A percentile compares a stretch with the other conserved stretches of the same genome.
These are phyloP conservation scores for Styela clava DNA, from an alignment of 23 tunicate species.

Conservation along the genomic window DNA sequence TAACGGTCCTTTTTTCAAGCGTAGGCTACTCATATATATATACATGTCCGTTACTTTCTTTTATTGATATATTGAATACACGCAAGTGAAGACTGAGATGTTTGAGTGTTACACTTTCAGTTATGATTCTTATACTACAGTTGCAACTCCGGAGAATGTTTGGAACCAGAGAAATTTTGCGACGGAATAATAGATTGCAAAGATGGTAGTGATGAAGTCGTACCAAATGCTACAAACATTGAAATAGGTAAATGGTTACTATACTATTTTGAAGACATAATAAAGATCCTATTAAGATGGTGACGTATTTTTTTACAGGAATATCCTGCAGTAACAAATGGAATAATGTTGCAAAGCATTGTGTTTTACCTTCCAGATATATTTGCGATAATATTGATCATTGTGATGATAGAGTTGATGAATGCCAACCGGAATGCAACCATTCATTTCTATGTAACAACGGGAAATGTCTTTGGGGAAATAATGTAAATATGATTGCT, in stretches of 20 bases:
- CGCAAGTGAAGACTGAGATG: too few species aligned
- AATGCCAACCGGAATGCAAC: constrained; percentile 36
- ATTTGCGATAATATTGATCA: constrained; percentile 80
- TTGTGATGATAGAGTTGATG: constrained; percentile 60
- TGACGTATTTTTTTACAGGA: constrained; percentile 24
- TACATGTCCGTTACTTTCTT: too few species aligned
- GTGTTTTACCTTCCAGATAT: constrained; percentile 32
- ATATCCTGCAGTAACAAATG: constrained; percentile 70
- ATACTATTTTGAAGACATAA: too few species aligned
- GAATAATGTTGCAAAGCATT: constrained; percentile 36
- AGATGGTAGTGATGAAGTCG: constrained; percentile 57
- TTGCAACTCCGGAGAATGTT: constrained; percentile 50
- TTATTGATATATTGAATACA: too few species aligned
- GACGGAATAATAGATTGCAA: constrained; percentile 41
- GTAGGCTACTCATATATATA: too few species aligned
- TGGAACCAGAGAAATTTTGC: constrained; percentile 37
- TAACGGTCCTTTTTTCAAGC: too few species aligned
- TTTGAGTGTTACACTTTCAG: too few species aligned
- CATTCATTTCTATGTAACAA: constrained; percentile 53
- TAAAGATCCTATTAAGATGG: background rate
- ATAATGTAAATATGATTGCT: background rate
- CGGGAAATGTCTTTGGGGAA: constrained; percentile 32
- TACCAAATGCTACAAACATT: background rate
- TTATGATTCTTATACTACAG: too few species aligned
- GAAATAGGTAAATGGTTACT: background rate